Percentiles rank a stretch among this genome's conserved stretches.
These are phyloP conservation scores for Diceros bicornis DNA, from an alignment of 2,797 vertebrate genomes.

Conservation along the genomic window DNA sequence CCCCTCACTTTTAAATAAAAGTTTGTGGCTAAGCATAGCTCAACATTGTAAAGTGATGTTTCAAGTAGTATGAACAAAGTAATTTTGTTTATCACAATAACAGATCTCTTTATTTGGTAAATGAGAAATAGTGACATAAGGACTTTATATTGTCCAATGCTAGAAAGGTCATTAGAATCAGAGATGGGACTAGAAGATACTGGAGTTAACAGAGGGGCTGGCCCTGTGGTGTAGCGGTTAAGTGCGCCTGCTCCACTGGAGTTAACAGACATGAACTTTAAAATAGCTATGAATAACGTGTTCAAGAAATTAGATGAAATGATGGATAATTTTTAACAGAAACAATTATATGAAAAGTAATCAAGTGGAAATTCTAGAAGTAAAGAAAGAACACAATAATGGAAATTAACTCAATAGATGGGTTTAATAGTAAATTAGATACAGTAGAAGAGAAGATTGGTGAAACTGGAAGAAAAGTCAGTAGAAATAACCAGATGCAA, in stretches of 20 bases:
- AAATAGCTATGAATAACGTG: not conserved
- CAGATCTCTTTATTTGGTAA: not conserved
- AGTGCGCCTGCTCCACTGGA: not conserved
- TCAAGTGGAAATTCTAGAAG: not conserved
- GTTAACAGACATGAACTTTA: not conserved
- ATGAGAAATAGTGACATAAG: not conserved
- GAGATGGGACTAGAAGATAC: not conserved
- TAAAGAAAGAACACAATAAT: not conserved
- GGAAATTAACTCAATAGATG: not conserved
- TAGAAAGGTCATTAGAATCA: not conserved
- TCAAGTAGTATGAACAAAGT: slow-evolving; percentile 46
- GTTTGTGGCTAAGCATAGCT: slow-evolving; percentile 47
- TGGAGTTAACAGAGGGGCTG: not conserved
- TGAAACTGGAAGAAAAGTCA: not conserved
- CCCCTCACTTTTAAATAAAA: slow-evolving; percentile 56
- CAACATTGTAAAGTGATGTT: slow-evolving; percentile 8
- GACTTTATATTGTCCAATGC: not conserved
- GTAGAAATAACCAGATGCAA: not conserved
- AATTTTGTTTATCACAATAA: not conserved
- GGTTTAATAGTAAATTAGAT: not conserved
- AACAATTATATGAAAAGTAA: not conserved
- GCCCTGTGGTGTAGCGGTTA: too few relatives aligned
- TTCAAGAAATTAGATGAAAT: slow-evolving; percentile 23
- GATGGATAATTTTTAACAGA: not conserved
- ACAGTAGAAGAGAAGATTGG: not conserved